These are phyloP conservation scores for Nixonia krombeini DNA, from an alignment of 1,140 invertebrate species.

Conservation along the genomic window DNA sequence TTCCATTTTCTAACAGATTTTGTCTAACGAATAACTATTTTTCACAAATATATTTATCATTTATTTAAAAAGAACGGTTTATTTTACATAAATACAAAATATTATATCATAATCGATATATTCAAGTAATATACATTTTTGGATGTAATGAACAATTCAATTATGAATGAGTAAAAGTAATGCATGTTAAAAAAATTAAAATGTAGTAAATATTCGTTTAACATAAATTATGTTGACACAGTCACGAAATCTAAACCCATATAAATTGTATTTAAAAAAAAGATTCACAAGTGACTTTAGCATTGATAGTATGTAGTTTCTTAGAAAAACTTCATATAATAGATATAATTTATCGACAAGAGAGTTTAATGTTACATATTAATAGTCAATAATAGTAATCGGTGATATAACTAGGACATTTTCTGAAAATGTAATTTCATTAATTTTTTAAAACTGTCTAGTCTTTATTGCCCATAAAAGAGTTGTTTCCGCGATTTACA, in stretches of 20 bases:
- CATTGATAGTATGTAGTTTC: conserved; percentile 34
- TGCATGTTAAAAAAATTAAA: no score
- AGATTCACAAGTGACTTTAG: conserved; percentile 36
- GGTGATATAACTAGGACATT: conserved; percentile 27
- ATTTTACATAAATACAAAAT: no score
- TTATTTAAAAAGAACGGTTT: no score
- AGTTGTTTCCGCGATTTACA: not conserved
- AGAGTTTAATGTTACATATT: conserved; percentile 52
- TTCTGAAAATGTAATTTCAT: conserved; percentile 25
- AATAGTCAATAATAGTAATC: conserved; percentile 43
- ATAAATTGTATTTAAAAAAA: conserved; percentile 34
- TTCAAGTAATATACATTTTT: no score
- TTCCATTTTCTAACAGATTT: no score
- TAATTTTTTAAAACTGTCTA: not conserved
- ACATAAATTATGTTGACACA: conserved; percentile 6
- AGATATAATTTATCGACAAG: conserved; percentile 46
- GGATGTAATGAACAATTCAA: no score
- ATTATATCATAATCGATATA: no score
- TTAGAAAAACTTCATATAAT: conserved; percentile 37
- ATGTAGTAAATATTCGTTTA: no score
- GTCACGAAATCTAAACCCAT: conserved; percentile 17
- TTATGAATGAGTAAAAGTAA: no score
- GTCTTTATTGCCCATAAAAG: not conserved
- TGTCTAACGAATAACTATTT: not conserved
- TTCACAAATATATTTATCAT: not conserved